phyloP scores from a whole-genome alignment of 2,797 vertebrate species.

The Lates japonicus region DNA sequence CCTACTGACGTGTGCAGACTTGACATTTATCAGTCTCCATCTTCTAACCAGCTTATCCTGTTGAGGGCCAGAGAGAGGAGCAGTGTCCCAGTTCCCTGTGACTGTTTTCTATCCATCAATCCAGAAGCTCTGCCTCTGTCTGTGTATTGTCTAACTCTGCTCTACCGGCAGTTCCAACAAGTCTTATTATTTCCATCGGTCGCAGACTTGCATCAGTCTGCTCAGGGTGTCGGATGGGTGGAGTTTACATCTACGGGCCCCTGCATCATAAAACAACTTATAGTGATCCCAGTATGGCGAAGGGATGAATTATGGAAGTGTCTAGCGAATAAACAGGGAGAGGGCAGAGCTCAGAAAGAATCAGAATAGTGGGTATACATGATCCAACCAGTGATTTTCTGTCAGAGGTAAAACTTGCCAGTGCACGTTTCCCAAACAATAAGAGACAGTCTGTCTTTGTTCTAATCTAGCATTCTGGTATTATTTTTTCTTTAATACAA shows the following conservation, averaged over 20 bases:
- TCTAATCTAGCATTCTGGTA: constrained; percentile 38
- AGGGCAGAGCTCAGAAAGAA: constrained; percentile 28
- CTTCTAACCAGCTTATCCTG: constrained; percentile 25
- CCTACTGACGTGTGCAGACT: background rate
- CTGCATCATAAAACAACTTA: constrained; percentile 52
- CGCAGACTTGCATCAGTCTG: constrained; percentile 25
- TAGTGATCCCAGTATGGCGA: constrained; percentile 39
- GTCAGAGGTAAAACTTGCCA: constrained; percentile 29
- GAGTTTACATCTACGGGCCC: constrained; percentile 33
- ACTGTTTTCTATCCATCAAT: constrained; percentile 20
- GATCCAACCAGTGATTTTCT: constrained; percentile 30
- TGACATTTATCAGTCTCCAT: constrained; percentile 13
- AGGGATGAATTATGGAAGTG: constrained; percentile 39
- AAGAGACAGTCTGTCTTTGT: constrained; percentile 11
- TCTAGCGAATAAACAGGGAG: constrained; percentile 45
- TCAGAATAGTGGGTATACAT: constrained; percentile 1
- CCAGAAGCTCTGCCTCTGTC: constrained; percentile 18
- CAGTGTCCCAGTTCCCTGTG: constrained; percentile 4
- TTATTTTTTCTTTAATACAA: constrained; percentile 15
- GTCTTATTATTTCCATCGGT: constrained; percentile 26
- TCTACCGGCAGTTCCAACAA: constrained; percentile 6
- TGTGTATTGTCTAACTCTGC: constrained; percentile 15
- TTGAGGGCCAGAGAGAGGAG: background rate
- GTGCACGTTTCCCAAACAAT: constrained; percentile 36
- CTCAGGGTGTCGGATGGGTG: constrained; percentile 31